phyloP scores from a whole-genome alignment of 64 coral and sea anemone species.

The Anthopleura sola region DNA sequence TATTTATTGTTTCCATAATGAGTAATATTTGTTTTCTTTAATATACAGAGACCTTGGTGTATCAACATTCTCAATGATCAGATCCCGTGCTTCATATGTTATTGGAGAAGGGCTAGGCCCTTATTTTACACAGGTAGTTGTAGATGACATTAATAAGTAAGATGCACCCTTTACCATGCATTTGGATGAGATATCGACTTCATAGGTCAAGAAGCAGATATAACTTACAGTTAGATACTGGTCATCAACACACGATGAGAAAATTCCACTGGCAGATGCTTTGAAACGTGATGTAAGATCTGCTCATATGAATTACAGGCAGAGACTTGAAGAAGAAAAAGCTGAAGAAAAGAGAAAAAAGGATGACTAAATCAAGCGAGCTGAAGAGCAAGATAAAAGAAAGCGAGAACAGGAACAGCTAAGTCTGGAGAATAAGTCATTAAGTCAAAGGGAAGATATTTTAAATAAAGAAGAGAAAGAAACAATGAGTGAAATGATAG shows the following conservation, averaged over 20 bases:
- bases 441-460: conserved; percentile 60
- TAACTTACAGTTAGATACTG: conserved; percentile 50
- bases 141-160: conserved; percentile 52
- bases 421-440: conserved; percentile 47
- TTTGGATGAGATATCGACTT: conserved; percentile 52
- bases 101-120: no score
- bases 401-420: conserved; percentile 69
- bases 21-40: no score
- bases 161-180: conserved; percentile 39
- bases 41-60: no score
- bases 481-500: conserved; percentile 59
- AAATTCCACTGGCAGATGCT: conserved; percentile 31
- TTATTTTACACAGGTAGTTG: no score
- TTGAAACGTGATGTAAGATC: conserved; percentile 31
- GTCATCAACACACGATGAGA: conserved; percentile 56
- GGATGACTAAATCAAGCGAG: conserved; percentile 49
- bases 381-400: conserved; percentile 48
- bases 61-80: conserved; percentile 53
- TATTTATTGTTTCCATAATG: no score
- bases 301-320: conserved; percentile 10
- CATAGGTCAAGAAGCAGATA: conserved; percentile 53
- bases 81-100: conserved; percentile 43
- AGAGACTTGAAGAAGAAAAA: conserved; percentile 50
- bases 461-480: conserved; percentile 64
- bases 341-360: conserved; percentile 39